Evolutionary conservation across 2,888 invertebrate genomes (phyloP), one percentile per base, ranked within the genome.

Genomic region (Tricholauxania praeusta): DNA sequence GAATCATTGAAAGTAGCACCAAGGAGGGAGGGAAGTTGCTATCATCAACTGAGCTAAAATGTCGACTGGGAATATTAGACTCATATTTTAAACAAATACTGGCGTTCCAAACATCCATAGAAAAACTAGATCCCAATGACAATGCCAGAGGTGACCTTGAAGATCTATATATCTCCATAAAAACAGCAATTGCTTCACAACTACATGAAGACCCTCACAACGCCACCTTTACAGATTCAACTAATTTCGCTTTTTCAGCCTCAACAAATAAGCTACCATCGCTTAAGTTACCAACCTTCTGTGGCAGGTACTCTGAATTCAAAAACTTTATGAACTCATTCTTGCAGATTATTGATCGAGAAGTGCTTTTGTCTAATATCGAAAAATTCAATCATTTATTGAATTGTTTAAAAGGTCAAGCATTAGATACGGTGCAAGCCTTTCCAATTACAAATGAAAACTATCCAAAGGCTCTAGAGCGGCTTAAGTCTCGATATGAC

Each of bases 401-500:
- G 2, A 67, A 49, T n/a, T 69, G 69, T 14, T 22, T 69, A 28
- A 49, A 60, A 32, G 76, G 74, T 12, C 73, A 75, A 67, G 74
- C 76, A 0, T 52, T 76, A 8, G 68, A 70, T 6, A 75, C 76
- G 12, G 65, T 73, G 8, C 69, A 71, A 28, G 71, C 71, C 0
- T 75, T 77, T 12, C 74, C 72, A 28, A 62, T 75, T 15, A 72
- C 74, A 3, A 65, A 74, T 7, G 74, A 76, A 19, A 75, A 76
- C 39, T 76, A 76, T 28, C 55, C 64, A 0, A 73, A 72, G 32
- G 73, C 76, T 4, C 67, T 76, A 2, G 28, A 17, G 17, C 6
- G 73, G 17, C 49, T 75, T 0, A 72, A 72, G 28, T 66, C 66
- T 22, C 62, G 69, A 15, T 75, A 73, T n/a, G 77, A 77, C 60